phyloP scores from a whole-genome alignment of 2,113 vertebrate genomes.

The Anthoscopus minutus region DNA sequence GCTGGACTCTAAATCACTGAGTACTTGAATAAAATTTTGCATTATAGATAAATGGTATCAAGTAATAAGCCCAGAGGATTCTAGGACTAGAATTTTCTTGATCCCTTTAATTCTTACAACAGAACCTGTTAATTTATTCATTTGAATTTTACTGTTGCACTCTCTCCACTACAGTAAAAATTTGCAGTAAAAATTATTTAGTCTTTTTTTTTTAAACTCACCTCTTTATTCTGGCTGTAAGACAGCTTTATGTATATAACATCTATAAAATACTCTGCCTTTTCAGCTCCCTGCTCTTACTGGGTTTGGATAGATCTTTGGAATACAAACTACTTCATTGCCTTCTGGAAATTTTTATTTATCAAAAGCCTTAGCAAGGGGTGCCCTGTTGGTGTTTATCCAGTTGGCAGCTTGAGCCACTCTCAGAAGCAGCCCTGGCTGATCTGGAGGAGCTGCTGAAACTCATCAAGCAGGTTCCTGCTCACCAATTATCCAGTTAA shows the following conservation, averaged over 20 bases:
- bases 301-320: neutral
- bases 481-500: constrained; percentile 42
- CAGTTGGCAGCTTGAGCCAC: neutral
- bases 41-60: neutral
- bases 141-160: neutral
- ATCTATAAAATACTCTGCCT: neutral
- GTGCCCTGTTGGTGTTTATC: neutral
- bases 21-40: neutral
- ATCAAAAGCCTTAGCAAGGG: neutral
- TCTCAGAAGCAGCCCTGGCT: neutral
- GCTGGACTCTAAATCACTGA: neutral
- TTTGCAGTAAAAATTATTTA: neutral
- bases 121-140: neutral
- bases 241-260: neutral
- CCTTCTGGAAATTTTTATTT: neutral
- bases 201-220: neutral
- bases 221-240: neutral
- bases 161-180: neutral
- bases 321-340: neutral
- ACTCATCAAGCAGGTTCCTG: constrained; percentile 54
- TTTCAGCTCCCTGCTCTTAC: neutral
- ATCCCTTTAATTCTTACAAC: neutral
- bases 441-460: constrained; percentile 45
- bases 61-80: neutral
- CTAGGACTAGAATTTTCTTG: neutral